Evolutionary conservation across 2,797 vertebrate species (phyloP).

Genomic region (Anableps anableps): DNA sequence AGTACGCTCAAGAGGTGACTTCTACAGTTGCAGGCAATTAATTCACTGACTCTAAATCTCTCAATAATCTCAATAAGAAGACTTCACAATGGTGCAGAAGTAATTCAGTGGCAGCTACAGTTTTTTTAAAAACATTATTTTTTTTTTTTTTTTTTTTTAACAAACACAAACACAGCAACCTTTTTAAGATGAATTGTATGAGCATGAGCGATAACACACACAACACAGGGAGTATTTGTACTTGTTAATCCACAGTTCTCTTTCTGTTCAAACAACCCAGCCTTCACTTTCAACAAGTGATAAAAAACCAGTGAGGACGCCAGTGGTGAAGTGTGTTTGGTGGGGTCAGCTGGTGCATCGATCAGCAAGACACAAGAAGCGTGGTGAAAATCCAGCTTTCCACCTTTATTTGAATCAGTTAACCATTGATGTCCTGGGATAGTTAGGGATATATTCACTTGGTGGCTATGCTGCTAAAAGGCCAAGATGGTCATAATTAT

Average conservation of each 20-base stretch:
- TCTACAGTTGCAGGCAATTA: conserved; percentile 32
- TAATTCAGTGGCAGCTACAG: background rate
- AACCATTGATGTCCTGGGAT: conserved; percentile 12
- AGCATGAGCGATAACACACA: background rate
- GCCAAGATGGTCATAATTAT: background rate
- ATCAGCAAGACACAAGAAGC: conserved; percentile 22
- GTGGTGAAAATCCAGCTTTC: conserved; percentile 22
- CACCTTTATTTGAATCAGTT: conserved; percentile 26
- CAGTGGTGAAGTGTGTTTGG: conserved; percentile 41
- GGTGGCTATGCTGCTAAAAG: background rate
- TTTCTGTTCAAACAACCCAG: conserved; percentile 13
- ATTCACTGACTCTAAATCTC: conserved; percentile 11
- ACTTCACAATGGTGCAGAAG: conserved; percentile 7
- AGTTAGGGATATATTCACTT: conserved; percentile 4
- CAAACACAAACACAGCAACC: background rate
- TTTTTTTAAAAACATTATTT: background rate
- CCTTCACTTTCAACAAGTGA: conserved; percentile 6
- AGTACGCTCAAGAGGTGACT: conserved; percentile 22
- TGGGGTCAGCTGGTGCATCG: conserved; percentile 27
- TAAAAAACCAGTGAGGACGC: conserved; percentile 22
- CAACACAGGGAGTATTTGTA: background rate
- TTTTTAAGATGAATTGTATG: background rate
- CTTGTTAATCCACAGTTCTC: background rate
- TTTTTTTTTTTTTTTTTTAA: background rate
- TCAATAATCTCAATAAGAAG: conserved; percentile 11